These are phyloP conservation scores for Astreopora myriophthalma DNA, from an alignment of 64 coral and sea anemone genomes.

Conservation along the genomic window DNA sequence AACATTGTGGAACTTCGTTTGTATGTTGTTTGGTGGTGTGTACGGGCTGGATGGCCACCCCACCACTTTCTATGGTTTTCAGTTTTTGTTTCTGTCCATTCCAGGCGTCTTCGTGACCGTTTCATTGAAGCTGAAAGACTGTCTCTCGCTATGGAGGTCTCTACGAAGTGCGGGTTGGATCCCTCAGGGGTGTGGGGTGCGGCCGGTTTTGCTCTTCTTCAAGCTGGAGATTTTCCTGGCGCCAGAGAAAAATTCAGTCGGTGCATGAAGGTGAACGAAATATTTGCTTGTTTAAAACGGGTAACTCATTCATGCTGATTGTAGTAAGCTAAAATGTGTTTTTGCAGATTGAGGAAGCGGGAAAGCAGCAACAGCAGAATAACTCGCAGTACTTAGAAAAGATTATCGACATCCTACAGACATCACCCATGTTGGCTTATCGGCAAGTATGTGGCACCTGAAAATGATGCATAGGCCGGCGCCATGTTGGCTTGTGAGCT, in stretches of 20 bases:
- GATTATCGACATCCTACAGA: constrained; percentile 86
- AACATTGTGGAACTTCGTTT: not conserved
- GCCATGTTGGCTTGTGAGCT: not conserved
- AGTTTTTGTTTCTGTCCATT: not conserved
- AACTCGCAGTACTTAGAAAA: constrained; percentile 93
- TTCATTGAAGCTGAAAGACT: constrained; percentile 96
- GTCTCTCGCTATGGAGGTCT: constrained; percentile 93
- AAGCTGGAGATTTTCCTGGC: constrained; percentile 81
- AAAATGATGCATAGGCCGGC: not conserved
- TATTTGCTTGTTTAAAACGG: no score
- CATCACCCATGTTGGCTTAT: constrained; percentile 83
- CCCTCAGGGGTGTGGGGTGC: constrained; percentile 94
- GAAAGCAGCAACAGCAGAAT: constrained; percentile 79
- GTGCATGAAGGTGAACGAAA: constrained; percentile 82
- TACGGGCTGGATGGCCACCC: no score
- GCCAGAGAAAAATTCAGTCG: constrained; percentile 91
- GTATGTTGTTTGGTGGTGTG: no score
- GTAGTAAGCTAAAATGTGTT: not conserved
- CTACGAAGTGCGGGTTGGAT: constrained; percentile 94
- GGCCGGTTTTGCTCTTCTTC: constrained; percentile 83
- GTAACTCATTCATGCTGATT: not conserved
- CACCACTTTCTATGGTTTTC: not conserved
- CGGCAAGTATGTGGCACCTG: constrained; percentile 47
- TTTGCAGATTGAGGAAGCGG: constrained; percentile 68
- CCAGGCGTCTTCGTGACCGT: constrained; percentile 87